Percentiles rank a stretch among this genome's conserved stretches.
These are phyloP conservation scores for Campylorhamphus procurvoides DNA, from an alignment of 2,113 vertebrate species.

Conservation along the genomic window DNA sequence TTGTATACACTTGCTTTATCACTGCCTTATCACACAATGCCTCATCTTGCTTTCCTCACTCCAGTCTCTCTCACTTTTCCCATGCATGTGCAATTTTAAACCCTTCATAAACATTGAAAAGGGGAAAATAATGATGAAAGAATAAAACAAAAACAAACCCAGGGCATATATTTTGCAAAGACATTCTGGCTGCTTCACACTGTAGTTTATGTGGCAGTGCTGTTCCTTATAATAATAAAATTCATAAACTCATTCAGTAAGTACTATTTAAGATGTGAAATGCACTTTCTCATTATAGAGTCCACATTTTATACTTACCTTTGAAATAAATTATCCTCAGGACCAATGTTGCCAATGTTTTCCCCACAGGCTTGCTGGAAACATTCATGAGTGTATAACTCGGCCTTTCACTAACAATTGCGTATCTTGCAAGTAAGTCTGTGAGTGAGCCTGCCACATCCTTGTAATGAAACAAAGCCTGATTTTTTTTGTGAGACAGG, in stretches of 20 bases:
- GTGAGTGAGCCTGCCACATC: not conserved
- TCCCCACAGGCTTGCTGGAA: not conserved
- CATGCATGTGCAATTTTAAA: not conserved
- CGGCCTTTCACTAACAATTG: not conserved
- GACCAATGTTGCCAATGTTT: not conserved
- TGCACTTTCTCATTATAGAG: not conserved
- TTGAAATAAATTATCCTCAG: not conserved
- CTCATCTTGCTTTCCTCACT: not conserved
- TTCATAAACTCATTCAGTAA: not conserved
- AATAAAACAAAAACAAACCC: not conserved
- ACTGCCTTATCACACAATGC: not conserved
- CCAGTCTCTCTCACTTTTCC: not conserved
- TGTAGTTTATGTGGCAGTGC: not conserved
- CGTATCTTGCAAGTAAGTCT: not conserved
- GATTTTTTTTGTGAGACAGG: not conserved
- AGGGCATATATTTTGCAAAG: not conserved
- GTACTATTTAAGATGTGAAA: not conserved
- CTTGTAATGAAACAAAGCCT: constrained; percentile 16
- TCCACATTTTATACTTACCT: not conserved
- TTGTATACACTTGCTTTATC: not conserved
- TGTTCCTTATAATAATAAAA: constrained; percentile 16
- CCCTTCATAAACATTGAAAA: constrained; percentile 11
- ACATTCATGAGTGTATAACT: not conserved
- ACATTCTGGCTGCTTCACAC: not conserved
- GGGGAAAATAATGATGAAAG: not conserved